Base-by-base conservation (phyloP, 2,888 invertebrate species). In the Thecocarcelia acutangulata region DNA sequence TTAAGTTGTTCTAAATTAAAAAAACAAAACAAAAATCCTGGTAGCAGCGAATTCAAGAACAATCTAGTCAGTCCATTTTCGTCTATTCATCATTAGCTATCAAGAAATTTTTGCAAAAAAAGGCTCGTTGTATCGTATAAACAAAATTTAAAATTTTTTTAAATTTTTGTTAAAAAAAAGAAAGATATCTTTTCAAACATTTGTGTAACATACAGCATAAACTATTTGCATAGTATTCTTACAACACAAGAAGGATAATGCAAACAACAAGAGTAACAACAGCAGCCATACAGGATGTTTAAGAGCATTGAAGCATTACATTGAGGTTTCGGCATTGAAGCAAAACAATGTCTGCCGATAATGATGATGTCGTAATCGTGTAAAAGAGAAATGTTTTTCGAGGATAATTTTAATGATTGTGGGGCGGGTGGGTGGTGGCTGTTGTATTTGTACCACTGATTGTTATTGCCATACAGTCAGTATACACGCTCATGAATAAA, bases 331-430 rank as follows among this genome's bases (percentile, higher is more conserved):
- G 24, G 24, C 70, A 54, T 40, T 69, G 46, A 61, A 61, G 69
- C 54, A 61, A 69, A 76, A 76, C 61, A 37, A 77, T 64, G 75
- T 70, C 64, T 77, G 72, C 72, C 48, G 77, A 77, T 73, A 78
- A 81, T 50, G 87, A 85, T 85, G 74, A 70, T 75, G 73, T 78
- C 56, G 73, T 80, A 56, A 66, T 58, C 54, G 52, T 74, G 56
- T 66, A 37, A 56, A 44, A 58, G 58, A 66, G 24, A 73, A 72
- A 70, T 83, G 80, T 68, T 77, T 33, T 52, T 59, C 68, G 44
- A 58, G 69, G 6, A 58, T 68, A 72, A 58, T 46, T 69, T 54
- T 56, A 46, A 68, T 58, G 33, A 73, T 37, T 70, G 58, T 58
- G 44, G 33, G 42, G 48, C 9, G 28, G 56, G 11, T 19, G 63